Evolutionary conservation across 2,113 vertebrate genomes (phyloP).

Genomic region (Menura novaehollandiae): DNA sequence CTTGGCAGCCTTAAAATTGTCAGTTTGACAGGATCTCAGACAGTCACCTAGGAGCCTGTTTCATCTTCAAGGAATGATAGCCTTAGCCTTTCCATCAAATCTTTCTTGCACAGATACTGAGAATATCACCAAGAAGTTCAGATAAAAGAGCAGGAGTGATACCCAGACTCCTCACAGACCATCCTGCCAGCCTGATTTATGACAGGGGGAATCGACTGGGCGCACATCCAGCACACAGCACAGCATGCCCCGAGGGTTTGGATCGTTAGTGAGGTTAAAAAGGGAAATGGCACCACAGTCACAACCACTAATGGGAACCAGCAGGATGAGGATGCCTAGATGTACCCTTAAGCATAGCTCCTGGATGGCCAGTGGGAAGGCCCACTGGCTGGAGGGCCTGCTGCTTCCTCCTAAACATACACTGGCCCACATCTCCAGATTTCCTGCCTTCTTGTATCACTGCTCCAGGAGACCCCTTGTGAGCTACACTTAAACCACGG

Average conservation of each 20-base stretch:
- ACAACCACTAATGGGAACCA: not conserved
- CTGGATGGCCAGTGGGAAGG: not conserved
- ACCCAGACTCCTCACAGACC: not conserved
- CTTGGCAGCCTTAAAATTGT: not conserved
- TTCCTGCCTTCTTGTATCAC: not conserved
- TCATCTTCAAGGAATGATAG: constrained; percentile 21
- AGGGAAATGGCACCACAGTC: not conserved
- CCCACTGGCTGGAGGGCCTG: not conserved
- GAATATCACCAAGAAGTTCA: not conserved
- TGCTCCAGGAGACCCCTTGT: not conserved
- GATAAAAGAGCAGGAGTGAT: not conserved
- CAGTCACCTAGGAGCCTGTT: not conserved
- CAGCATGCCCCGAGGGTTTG: fast-evolving
- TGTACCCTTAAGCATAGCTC: not conserved
- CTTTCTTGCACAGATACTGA: not conserved
- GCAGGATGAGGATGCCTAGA: not conserved
- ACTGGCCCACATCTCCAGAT: not conserved
- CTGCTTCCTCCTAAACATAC: not conserved
- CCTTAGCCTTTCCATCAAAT: not conserved
- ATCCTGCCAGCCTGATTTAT: not conserved
- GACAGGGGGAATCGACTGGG: not conserved
- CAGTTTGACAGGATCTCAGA: not conserved
- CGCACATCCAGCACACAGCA: not conserved
- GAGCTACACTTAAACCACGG: not conserved
- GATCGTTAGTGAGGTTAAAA: not conserved